A percentile compares a stretch with the other conserved stretches of the same genome.
Evolutionary conservation across 2,797 vertebrate genomes (phyloP).

Genomic region (Galago senegalensis): DNA sequence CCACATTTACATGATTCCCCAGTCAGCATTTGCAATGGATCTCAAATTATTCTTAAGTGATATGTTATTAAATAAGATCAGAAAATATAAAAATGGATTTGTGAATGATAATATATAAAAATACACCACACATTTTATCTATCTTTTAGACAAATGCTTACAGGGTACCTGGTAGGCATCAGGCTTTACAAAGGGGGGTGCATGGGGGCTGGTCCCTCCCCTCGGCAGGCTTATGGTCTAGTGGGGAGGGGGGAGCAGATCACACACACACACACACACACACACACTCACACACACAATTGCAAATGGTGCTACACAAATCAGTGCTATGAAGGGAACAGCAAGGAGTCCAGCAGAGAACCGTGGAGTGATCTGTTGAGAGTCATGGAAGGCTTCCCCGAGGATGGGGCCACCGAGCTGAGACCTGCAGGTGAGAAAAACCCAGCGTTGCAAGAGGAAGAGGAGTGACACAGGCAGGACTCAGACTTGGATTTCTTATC

Average conservation of each 20-base stretch:
- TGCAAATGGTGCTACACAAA: not conserved
- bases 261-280: not conserved
- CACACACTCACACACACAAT: not conserved
- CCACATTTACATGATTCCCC: constrained; percentile 43
- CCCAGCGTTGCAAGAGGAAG: not conserved
- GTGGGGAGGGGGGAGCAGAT: not conserved
- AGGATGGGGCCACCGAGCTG: not conserved
- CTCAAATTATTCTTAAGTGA: constrained; percentile 62
- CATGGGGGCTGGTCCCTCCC: not conserved
- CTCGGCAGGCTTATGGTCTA: not conserved
- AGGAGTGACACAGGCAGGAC: constrained; percentile 23
- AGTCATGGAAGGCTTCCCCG: not conserved
- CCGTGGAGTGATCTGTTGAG: not conserved
- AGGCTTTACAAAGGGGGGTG: not conserved
- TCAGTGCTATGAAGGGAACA: not conserved
- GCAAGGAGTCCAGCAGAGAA: not conserved
- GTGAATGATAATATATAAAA: constrained; percentile 38
- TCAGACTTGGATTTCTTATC: constrained; percentile 47
- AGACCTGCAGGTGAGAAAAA: constrained; percentile 14
- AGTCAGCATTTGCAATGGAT: constrained; percentile 54
- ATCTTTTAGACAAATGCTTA: not conserved
- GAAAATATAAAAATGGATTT: constrained; percentile 65
- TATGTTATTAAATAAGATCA: constrained; percentile 71
- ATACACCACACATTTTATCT: not conserved
- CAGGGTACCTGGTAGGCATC: not conserved